Evolutionary conservation across 1,140 invertebrate species (phyloP).

Genomic region (Amyelois transitella): DNA sequence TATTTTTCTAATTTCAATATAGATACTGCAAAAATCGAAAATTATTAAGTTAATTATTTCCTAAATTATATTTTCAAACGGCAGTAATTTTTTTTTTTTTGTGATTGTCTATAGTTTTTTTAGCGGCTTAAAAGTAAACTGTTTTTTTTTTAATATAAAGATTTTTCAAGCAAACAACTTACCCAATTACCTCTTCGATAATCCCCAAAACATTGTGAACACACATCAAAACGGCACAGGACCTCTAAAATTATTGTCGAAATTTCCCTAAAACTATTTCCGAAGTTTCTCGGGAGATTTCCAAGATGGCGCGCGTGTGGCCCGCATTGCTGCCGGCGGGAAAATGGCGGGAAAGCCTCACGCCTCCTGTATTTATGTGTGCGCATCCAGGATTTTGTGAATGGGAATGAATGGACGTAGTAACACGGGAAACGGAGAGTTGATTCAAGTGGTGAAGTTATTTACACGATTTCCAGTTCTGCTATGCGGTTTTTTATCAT

Average conservation of each 20-base stretch:
- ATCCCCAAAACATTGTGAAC: constrained; percentile 15
- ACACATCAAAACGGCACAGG: constrained; percentile 13
- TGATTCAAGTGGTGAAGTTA: too few species aligned
- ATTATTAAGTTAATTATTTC: too few species aligned
- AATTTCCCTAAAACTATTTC: not conserved
- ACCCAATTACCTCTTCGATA: constrained; percentile 12
- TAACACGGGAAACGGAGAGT: not conserved
- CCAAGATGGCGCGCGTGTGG: constrained; percentile 8
- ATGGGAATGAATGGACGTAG: constrained; percentile 7
- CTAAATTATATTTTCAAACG: too few species aligned
- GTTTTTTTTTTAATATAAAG: too few species aligned
- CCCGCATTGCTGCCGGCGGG: constrained; percentile 8
- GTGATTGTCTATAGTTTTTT: too few species aligned
- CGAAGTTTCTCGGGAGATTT: constrained; percentile 3
- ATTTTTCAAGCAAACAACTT: constrained; percentile 8
- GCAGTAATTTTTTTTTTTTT: too few species aligned
- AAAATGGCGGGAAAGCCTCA: constrained; percentile 24
- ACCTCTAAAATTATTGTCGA: constrained; percentile 3
- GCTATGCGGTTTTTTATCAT: too few species aligned
- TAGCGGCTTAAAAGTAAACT: too few species aligned
- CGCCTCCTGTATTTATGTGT: constrained; percentile 22
- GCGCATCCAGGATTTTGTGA: not conserved
- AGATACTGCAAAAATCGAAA: too few species aligned
- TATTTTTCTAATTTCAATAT: too few species aligned
- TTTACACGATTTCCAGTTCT: too few species aligned